A percentile compares a stretch with the other conserved stretches of the same genome.
phyloP scores from a whole-genome alignment of 2,888 invertebrate species.

The Watsonalla binaria region DNA sequence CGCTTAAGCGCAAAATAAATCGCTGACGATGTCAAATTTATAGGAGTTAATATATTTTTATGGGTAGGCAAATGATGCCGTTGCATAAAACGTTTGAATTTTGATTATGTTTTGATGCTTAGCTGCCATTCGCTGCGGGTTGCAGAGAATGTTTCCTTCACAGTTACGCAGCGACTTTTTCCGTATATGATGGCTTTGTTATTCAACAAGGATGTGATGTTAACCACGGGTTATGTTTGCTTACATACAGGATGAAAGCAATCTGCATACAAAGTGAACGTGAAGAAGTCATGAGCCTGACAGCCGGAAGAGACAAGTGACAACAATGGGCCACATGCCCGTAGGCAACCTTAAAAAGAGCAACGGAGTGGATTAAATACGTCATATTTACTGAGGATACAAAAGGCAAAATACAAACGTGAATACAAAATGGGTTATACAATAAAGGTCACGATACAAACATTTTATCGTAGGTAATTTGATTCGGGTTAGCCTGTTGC shows the following conservation, averaged over 20 bases:
- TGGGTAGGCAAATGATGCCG: slow-evolving; percentile 41
- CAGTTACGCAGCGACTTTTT: background rate
- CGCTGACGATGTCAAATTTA: slow-evolving; percentile 67
- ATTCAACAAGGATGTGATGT: background rate
- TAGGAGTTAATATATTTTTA: slow-evolving; percentile 70
- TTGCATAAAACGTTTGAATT: slow-evolving; percentile 43
- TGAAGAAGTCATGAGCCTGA: background rate
- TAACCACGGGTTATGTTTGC: background rate
- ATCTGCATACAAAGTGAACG: background rate
- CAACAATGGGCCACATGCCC: background rate
- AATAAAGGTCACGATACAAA: slow-evolving; percentile 25
- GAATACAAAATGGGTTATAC: slow-evolving; percentile 1
- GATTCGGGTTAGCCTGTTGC: background rate
- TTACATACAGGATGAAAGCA: background rate
- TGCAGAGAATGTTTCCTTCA: too few species aligned
- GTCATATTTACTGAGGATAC: background rate
- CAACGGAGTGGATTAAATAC: background rate
- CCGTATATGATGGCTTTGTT: too few species aligned
- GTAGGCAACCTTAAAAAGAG: background rate
- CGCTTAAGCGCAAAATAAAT: slow-evolving; percentile 64
- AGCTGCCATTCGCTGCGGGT: background rate
- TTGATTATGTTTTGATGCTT: slow-evolving; percentile 28
- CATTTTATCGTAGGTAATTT: slow-evolving; percentile 14
- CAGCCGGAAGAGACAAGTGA: background rate
- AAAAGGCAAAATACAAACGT: background rate